Conservation (phyloP, 2,113 vertebrate genomes). For the Seriola quinqueradiata region DNA sequence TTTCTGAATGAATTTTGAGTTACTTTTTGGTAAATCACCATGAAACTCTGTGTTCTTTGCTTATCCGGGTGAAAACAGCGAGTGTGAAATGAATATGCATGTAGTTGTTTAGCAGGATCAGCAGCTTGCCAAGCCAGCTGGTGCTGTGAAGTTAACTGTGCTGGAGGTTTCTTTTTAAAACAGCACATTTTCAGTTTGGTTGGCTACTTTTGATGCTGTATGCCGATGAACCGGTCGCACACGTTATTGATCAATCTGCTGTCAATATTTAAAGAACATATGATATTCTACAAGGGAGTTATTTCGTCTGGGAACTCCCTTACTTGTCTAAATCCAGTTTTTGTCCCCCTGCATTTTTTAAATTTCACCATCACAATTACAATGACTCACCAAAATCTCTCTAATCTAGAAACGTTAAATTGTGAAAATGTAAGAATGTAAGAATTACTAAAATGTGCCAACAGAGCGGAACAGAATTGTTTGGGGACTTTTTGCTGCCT, state of each 20-base stretch:
- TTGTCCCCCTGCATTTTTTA: too few relatives aligned
- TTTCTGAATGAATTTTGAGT: conserved; percentile 40
- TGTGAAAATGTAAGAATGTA: too few relatives aligned
- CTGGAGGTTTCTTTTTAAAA: conserved; percentile 46
- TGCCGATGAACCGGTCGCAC: background rate
- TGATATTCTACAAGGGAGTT: background rate
- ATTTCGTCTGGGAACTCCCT: too few relatives aligned
- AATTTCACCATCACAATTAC: too few relatives aligned
- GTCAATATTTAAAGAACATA: background rate
- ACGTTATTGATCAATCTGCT: conserved; percentile 5
- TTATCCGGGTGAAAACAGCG: conserved; percentile 29
- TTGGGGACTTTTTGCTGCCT: background rate
- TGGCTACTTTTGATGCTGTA: conserved; percentile 28
- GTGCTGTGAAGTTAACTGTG: conserved; percentile 60
- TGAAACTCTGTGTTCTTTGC: conserved; percentile 57
- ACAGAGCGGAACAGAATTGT: background rate
- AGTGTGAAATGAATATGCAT: conserved; percentile 68
- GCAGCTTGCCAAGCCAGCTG: conserved; percentile 69
- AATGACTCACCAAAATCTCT: too few relatives aligned
- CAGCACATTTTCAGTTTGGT: conserved; percentile 26
- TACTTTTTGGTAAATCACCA: conserved; percentile 29
- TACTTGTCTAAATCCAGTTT: too few relatives aligned
- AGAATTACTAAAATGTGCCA: background rate
- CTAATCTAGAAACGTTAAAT: too few relatives aligned
- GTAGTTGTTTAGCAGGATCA: conserved; percentile 51